Evolutionary conservation across 2,888 invertebrate species (phyloP), one percentile per base, ranked within the genome.

Genomic region (Cephus spinipes): DNA sequence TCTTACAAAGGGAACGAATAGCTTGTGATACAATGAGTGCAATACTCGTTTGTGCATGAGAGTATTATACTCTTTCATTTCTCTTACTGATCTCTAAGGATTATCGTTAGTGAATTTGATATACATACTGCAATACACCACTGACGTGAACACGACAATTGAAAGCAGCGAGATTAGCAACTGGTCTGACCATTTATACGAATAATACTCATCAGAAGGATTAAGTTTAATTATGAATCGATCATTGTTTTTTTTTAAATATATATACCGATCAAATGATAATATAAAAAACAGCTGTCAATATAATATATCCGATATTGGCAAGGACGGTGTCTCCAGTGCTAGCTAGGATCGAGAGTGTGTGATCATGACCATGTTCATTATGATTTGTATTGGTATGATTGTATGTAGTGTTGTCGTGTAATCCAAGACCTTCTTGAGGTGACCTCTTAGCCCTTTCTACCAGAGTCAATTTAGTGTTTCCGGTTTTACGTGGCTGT

Each of bases 221-320:
- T 9, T 55, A 55, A 55, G 55, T 55, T 55, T 23, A 55, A 23
- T 23, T 55, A 55, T 55, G 55, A 55, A 23, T 55, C 9, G 55
- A 55, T 55, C 2, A 9, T 40, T 40, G 40, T 23, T 23, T 55
- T 55, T 35, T 40, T 55, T 55, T 55, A 0, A 55, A 55, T 55
- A 55, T 55, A 4, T 2, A 55, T 55, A 55, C 0, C 55, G 23
- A 55, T 88, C 85, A 91, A 78, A 90, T 87, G 31, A 86, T 83
- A 77, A 87, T 88, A 77, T 89, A 90, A 12, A 90, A 79, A 74
- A 90, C 77, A 40, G 85, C 79, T 4, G 88, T 89, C 34, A 90
- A 81, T 35, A 89, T 12, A 69, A 90, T 69, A 76, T 89, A 91
- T 34, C 89, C 84, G 35, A 90, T 79, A 79, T 89, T 90, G 11